Base-by-base conservation (phyloP, 2,888 invertebrate species). In the Hofmannophila pseudospretella region DNA sequence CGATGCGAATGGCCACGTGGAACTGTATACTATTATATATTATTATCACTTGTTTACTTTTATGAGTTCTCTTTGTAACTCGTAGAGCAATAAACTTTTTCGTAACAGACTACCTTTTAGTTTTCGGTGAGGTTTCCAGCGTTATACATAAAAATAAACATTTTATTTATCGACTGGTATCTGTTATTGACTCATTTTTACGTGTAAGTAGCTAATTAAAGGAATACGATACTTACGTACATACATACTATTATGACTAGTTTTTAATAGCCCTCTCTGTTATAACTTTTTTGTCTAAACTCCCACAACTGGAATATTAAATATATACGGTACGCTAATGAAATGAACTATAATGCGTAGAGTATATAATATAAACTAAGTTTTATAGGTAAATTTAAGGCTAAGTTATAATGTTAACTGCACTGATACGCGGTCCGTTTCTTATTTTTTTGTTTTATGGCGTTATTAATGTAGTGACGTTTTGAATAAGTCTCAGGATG, bases 11-110 rank as follows among this genome's bases (percentile, higher is more conserved):
- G 11, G 27, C 8, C 4, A 2, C 27, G 11, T 27, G 10, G n/a
- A 16, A 12, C 9, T 14, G 4, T 9, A n/a, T 28, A 28, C 4
- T 5, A 5, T 16, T 16, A 4, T 16, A 16, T 16, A 16, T 3
- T 16, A n/a, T 16, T 16, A 16, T 4, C 16, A 4, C 5, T 4
- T 42, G 51, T 55, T 57, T 51, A 49, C 47, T 53, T 4, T 16
- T 60, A 62, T 54, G 64, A 68, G 64, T 69, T 65, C 65, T 70
- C 69, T 69, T 58, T 57, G 47, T 69, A 67, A 60, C 60, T 63
- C 56, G 58, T 64, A 67, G 69, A 73, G 74, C 71, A 70, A 71
- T 65, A 65, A 67, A 68, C 55, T 60, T 61, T n/a, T 65, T 65
- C 48, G 41, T 41, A 41, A 43, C 35, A 42, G 47, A 58, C 56